Percentiles rank a stretch among this genome's conserved stretches.
These are phyloP conservation scores for Prorops nasuta DNA, from an alignment of 1,140 invertebrate genomes.

Conservation along the genomic window DNA sequence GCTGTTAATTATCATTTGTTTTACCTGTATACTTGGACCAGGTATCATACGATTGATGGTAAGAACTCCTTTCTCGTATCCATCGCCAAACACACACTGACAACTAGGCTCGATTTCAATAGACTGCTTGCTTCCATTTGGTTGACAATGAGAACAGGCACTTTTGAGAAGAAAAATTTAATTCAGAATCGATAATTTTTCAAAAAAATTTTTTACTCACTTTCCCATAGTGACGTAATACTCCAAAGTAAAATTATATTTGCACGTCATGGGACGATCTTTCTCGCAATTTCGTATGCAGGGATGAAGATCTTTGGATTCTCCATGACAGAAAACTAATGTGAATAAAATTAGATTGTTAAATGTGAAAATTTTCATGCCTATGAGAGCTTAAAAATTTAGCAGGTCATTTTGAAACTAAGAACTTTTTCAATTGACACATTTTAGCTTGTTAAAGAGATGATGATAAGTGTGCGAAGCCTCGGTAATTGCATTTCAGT, in stretches of 20 bases:
- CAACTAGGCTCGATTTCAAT: conserved; percentile 59
- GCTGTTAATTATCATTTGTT: background rate
- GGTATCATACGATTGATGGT: conserved; percentile 58
- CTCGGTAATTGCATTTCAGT: too few relatives aligned
- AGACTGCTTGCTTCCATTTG: conserved; percentile 75
- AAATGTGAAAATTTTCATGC: too few relatives aligned
- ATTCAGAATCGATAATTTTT: background rate
- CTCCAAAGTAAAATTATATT: background rate
- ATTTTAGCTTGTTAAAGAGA: too few relatives aligned
- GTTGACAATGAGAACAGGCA: conserved; percentile 79
- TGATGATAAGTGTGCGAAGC: too few relatives aligned
- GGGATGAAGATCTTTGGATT: background rate
- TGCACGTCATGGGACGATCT: background rate
- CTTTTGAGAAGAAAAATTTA: conserved; percentile 45
- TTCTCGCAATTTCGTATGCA: background rate
- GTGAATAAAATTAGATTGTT: too few relatives aligned
- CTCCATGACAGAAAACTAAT: too few relatives aligned
- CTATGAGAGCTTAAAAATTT: too few relatives aligned
- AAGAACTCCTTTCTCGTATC: conserved; percentile 46
- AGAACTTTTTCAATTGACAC: too few relatives aligned
- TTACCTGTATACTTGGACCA: conserved; percentile 57
- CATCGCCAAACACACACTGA: conserved; percentile 56
- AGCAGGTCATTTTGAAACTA: too few relatives aligned
- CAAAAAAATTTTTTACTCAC: background rate
- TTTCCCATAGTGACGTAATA: background rate